These are phyloP conservation scores for Benthosema pterotum DNA, from an alignment of 2,797 vertebrate species.

Conservation along the genomic window DNA sequence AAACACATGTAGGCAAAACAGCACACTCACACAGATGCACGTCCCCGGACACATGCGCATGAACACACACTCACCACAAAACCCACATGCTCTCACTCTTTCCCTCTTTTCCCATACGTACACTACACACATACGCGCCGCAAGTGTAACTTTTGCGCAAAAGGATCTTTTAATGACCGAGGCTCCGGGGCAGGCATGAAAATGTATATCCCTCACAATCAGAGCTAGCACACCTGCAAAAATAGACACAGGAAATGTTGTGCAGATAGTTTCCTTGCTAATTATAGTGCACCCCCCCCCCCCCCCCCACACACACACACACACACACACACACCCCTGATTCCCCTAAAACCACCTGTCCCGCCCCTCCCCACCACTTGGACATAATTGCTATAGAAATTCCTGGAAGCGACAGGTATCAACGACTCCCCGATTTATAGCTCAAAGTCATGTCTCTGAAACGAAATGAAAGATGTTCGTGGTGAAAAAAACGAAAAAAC, in stretches of 20 bases:
- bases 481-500: background rate
- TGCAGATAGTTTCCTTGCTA: constrained; percentile 78
- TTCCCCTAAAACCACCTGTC: constrained; percentile 76
- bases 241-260: constrained; percentile 80
- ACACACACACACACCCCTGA: no score
- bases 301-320: no score
- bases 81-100: constrained; percentile 2
- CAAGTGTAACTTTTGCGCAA: constrained; percentile 26
- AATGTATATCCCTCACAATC: constrained; percentile 66
- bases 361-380: constrained; percentile 70
- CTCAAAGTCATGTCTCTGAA: constrained; percentile 54
- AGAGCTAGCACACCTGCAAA: constrained; percentile 80
- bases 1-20: background rate
- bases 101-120: constrained; percentile 13
- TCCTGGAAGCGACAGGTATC: constrained; percentile 75
- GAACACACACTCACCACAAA: constrained; percentile 27
- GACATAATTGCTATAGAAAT: constrained; percentile 74
- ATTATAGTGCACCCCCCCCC: constrained; percentile 74
- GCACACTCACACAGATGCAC: constrained; percentile 26
- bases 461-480: constrained; percentile 6
- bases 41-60: constrained; percentile 26
- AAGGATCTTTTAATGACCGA: constrained; percentile 49
- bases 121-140: constrained; percentile 9
- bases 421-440: constrained; percentile 75
- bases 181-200: constrained; percentile 37